Evolutionary conservation across 2,797 vertebrate species (phyloP), one percentile per base, ranked within the genome.

Genomic region (Mastacembelus armatus): DNA sequence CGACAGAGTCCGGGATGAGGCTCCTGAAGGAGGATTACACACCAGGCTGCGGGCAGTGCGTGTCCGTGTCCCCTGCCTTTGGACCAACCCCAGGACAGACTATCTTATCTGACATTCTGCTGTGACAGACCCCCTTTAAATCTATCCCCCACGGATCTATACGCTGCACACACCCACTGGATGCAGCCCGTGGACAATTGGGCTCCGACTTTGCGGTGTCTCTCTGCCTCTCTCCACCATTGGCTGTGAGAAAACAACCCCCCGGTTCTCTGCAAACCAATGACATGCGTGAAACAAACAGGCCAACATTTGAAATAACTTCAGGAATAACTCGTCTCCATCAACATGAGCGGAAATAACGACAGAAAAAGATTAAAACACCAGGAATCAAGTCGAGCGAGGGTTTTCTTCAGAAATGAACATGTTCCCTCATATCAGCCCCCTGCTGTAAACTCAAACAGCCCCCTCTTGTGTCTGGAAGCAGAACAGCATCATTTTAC

Each of bases 91-190:
- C n/a, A n/a, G n/a, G n/a, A n/a, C n/a, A n/a, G n/a, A n/a, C n/a
- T n/a, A n/a, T n/a, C n/a, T n/a, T n/a, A n/a, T n/a, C n/a, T n/a
- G n/a, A n/a, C n/a, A n/a, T n/a, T n/a, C n/a, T n/a, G n/a, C n/a
- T n/a, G n/a, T n/a, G n/a, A n/a, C n/a, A n/a, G n/a, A n/a, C n/a
- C n/a, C n/a, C n/a, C n/a, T n/a, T n/a, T n/a, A 32, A 9, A 54
- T 88, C 76, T 77, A 88, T 50, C 21, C 45, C 32, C 4, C n/a
- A 51, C 49, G 88, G 69, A 68, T 87, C 84, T 79, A 78, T 65
- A 63, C 54, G 38, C 2, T 0, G 63, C 76, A 55, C 80, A 61
- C 84, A 71, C 83, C 61, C 79, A 68, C 74, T 36, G 4, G 15
- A 71, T 49, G 66, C 60, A 77, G 74, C 40, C 43, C 12, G 15